Evolutionary conservation across 2,888 invertebrate species (phyloP).

Genomic region (Epinotia ramella): DNA sequence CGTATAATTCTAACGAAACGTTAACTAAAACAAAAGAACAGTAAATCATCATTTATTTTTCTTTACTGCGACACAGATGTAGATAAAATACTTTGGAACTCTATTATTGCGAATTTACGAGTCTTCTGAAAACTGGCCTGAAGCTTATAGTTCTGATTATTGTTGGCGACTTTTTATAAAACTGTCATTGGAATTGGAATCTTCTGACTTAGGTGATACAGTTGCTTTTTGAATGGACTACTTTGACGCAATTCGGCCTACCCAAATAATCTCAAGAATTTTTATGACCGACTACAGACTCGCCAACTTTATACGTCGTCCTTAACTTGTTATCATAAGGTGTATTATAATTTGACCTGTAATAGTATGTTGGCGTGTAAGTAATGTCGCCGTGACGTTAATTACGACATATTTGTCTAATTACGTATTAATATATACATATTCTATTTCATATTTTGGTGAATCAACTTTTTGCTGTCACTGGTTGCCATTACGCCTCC

Average conservation of each 20-base stretch:
- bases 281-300: not conserved
- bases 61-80: conserved; percentile 10
- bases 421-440: too few relatives aligned
- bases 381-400: conserved; percentile 2
- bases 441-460: not conserved
- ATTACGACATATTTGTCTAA: too few relatives aligned
- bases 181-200: too few relatives aligned
- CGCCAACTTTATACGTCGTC: not conserved
- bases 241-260: too few relatives aligned
- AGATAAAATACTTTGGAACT: conserved; percentile 18
- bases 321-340: not conserved
- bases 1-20: not conserved
- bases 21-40: conserved; percentile 1
- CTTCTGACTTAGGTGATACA: too few relatives aligned
- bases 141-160: not conserved
- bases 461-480: too few relatives aligned
- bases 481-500: too few relatives aligned
- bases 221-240: too few relatives aligned
- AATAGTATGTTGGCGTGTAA: not conserved
- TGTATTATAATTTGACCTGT: not conserved
- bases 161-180: too few relatives aligned
- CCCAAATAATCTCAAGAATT: too few relatives aligned
- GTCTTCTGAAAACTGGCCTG: conserved; percentile 15
- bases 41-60: conserved; percentile 7
- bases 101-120: conserved; percentile 14